Evolutionary conservation across 2,888 invertebrate species (phyloP), one percentile per base, ranked within the genome.

Genomic region (Horisme vitalbata): DNA sequence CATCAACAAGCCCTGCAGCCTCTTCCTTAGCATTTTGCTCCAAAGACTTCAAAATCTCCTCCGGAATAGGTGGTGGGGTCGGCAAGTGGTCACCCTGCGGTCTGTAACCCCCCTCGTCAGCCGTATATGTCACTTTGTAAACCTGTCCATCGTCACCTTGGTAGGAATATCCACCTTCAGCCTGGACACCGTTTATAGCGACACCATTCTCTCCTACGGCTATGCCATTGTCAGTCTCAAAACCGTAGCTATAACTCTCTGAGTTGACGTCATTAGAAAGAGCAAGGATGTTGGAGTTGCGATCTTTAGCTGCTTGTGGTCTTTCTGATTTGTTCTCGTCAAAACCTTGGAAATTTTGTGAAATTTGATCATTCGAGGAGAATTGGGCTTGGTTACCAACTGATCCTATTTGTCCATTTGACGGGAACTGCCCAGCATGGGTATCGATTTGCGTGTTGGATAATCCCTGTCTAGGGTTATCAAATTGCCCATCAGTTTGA

Each of bases 181-280:
- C 80, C 14, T 79, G 73, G 0, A 82, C 71, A 5, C 86, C 87
- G 51, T 79, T 69, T 0, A 59, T 60, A 1, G 75, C 71, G 0
- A 79, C 67, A 10, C 79, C 87, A 14, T 71, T 75, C 37, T 80
- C 82, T 24, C 78, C 79, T 41, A 81, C 78, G 12, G 74, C 61
- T 36, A 88, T 87, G 0, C 87, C 88, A 52, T 84, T 88, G 5
- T 87, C 81, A 39, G 83, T 80, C 60, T 85, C 76, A 39, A 74
- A 88, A 0, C 73, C 78, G 35, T 77, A 86, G 31, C 74, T 80
- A 20, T 72, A 86, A 5, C 66, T 69, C 0, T 86, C 76, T 4
- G 65, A 44, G 2, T 72, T 73, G 1, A 83, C 70, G 45, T 82
- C 76, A 49, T 66, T 83, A 31, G 79, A 70, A 24, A 75, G 79